Base-by-base conservation (phyloP, 2,888 invertebrate genomes). In the Tachina lurida region DNA sequence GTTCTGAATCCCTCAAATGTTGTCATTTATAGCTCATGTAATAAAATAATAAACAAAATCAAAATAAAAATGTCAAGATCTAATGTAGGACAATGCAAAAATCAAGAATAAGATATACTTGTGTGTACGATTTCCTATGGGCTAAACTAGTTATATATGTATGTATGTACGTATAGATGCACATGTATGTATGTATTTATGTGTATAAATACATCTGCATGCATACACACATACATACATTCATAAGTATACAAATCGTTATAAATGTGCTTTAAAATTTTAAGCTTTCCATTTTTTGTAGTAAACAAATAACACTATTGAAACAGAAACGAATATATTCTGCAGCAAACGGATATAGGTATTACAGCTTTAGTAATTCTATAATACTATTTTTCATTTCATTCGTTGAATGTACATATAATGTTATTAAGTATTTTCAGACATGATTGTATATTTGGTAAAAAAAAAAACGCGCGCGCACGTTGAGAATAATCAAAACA, bases 401-500 rank as follows among this genome's bases (percentile, higher is more conserved):
- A 54, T 45, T 65, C 3, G 7, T 17, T 1, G 4, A 54, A 19
- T 65, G 31, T 52, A 47, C 10, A 45, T 52, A 31, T 17, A 45
- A 45, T 19, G 45, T 65, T 47, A 22, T 19, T 19, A 58, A 49
- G 5, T 47, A 73, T 49, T 62, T 74, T 41, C 60, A 62, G 19
- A 41, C 19, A 60, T 49, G 43, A 70, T 31, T 60, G 10, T 19
- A 19, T 47, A 45, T 80, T 75, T 52, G 52, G 10, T 58, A 39
- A 54, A 8, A 31, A 8, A 31, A 22, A 31, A 62, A 68, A 75
- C 58, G 60, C 81, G 81, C 77, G 60, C 81, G 60, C 75, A 75
- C 54, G 43, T 31, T 68, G 31, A 60, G 39, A 60, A 75, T 75
- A 81, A 81, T 81, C 81, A 81, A 81, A 81, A 75, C 81, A 75